Base-by-base conservation (phyloP, 2,113 vertebrate species). In the Sarotherodon lohbergeri region DNA sequence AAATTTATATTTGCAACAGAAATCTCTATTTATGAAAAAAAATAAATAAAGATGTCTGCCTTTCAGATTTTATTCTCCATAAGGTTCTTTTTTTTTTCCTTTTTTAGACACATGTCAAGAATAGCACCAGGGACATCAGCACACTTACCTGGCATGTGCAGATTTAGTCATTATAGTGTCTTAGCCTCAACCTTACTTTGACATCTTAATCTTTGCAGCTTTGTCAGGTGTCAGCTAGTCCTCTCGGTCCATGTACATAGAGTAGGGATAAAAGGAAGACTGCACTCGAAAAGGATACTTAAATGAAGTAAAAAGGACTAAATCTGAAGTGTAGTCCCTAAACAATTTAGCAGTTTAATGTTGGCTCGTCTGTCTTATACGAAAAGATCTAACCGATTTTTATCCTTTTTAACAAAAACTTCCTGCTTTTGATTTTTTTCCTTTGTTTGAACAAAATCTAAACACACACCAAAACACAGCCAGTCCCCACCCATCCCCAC, bases 151-250 rank as follows among this genome's bases (percentile, higher is more conserved):
- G 85, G 9, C 24, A 61, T 80, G 86, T 83, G 86, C 81, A 41
- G 91, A 90, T 90, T 87, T 86, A 86, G 82, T 88, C 87, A 88
- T 90, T 90, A 92, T 80, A 84, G 88, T 80, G 80, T 86, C 94
- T 94, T 92, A 90, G 92, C 88, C 87, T 93, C 88, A 94, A 89
- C 92, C 94, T 95, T 94, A 88, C 85, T 90, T 48, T 90, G 94
- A 93, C 93, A 91, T 90, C 89, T 94, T 95, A 95, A 95, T 95
- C 92, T 95, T 92, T 88, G 87, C 90, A 66, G 76, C 91, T 94
- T 86, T 83, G 85, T 84, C 90, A 92, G 89, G 89, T 90, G 90
- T 93, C 91, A 86, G 88, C 81, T 80, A 5, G 66, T 89, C 55
- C 43, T 90, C 73, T 4, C 19, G 83, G 89, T 81, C 81, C 86